Evolutionary conservation across 2,888 invertebrate genomes (phyloP).

Genomic region (Agyllia agylla): DNA sequence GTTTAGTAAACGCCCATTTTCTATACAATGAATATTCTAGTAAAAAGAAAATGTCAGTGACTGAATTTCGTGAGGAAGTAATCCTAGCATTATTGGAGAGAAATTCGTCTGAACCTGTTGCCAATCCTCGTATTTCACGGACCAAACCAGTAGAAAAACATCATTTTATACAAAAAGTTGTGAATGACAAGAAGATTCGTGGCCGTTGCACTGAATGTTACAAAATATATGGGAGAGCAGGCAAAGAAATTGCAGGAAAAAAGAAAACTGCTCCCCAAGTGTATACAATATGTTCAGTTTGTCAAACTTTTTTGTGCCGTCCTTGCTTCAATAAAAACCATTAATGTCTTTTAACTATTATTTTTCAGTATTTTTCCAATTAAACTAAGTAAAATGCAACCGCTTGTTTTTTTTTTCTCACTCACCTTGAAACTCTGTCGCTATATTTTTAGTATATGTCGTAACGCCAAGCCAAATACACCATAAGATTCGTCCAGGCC

Average conservation of each 20-base stretch:
- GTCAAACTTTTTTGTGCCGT: too few relatives aligned
- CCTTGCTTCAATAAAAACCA: too few relatives aligned
- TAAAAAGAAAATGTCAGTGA: not conserved
- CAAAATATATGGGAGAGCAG: not conserved
- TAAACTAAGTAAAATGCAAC: too few relatives aligned
- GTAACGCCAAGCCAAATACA: conserved; percentile 30
- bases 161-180: not conserved
- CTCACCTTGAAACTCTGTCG: not conserved
- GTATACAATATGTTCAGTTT: too few relatives aligned
- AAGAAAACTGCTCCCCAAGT: not conserved
- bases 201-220: not conserved
- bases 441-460: too few relatives aligned
- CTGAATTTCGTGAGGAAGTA: not conserved
- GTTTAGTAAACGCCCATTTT: not conserved
- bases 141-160: not conserved
- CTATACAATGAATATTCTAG: not conserved
- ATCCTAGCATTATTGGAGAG: not conserved
- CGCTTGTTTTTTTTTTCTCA: conserved; percentile 26
- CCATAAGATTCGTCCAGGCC: conserved; percentile 36
- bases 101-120: not conserved
- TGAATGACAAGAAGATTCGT: not conserved
- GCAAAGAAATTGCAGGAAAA: not conserved
- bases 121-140: not conserved
- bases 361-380: too few relatives aligned
- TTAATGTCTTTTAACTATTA: too few relatives aligned